Conservation (phyloP, 2,113 vertebrate species). For the Sinocyclocheilus maitianheensis region DNA sequence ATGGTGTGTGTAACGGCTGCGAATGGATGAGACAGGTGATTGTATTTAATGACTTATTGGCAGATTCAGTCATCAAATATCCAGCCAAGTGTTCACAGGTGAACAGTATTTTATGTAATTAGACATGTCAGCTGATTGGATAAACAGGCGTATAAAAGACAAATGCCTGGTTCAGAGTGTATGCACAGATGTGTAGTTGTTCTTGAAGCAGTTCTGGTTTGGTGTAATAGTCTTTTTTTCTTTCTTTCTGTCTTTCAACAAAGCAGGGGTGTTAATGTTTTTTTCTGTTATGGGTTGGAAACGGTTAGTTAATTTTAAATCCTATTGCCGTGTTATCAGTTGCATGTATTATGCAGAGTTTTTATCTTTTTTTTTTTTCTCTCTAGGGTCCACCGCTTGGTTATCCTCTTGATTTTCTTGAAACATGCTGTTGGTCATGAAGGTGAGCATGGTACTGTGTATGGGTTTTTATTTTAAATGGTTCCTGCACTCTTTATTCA, state of each 20-base stretch:
- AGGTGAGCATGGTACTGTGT: neutral
- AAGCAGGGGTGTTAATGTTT: neutral
- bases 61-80: neutral
- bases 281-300: neutral
- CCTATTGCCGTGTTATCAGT: neutral
- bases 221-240: neutral
- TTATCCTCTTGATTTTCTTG: neutral
- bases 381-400: neutral
- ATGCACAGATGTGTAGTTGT: neutral
- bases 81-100: neutral
- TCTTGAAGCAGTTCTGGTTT: neutral
- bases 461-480: no score
- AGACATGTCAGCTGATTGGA: neutral
- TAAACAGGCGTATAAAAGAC: neutral
- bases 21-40: neutral
- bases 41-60: neutral
- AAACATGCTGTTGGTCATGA: neutral
- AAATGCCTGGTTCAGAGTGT: neutral
- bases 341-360: neutral
- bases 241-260: neutral
- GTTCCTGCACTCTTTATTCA: neutral
- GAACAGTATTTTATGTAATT: neutral
- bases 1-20: no score
- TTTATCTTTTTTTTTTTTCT: no score
- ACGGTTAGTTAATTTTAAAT: neutral